These are phyloP conservation scores for Zaprionus lachaisei DNA, from an alignment of 1,140 invertebrate species.

Conservation along the genomic window DNA sequence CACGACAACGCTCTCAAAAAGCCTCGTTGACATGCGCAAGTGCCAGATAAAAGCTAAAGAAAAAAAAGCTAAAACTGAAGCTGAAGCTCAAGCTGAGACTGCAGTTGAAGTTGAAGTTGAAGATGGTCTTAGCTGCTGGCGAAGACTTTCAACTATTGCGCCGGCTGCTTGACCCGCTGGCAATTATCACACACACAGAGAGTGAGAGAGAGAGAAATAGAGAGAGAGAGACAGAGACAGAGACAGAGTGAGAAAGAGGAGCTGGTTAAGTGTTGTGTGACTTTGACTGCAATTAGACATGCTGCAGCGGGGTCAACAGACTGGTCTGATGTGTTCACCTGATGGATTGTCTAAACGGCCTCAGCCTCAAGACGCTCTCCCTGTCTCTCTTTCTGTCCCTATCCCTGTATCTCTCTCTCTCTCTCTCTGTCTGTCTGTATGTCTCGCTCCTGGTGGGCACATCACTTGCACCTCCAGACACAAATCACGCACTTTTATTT, in stretches of 20 bases:
- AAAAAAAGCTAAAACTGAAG: constrained; percentile 10
- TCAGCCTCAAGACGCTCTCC: constrained; percentile 28
- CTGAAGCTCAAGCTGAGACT: constrained; percentile 22
- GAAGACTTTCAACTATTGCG: constrained; percentile 27
- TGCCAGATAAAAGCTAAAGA: constrained; percentile 18
- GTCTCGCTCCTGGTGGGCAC: constrained; percentile 61
- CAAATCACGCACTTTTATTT: constrained; percentile 82
- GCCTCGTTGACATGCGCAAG: constrained; percentile 18
- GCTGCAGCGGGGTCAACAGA: constrained; percentile 65
- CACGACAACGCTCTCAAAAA: constrained; percentile 10
- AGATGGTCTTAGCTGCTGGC: constrained; percentile 8
- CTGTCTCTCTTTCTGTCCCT: constrained; percentile 1
- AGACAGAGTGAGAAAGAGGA: neutral
- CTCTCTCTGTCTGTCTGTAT: constrained; percentile 11
- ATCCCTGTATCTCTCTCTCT: neutral
- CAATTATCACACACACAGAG: constrained; percentile 60
- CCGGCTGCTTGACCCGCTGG: constrained; percentile 65
- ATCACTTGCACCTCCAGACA: constrained; percentile 60
- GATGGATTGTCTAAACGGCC: constrained; percentile 70
- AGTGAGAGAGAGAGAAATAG: neutral
- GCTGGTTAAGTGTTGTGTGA: constrained; percentile 46
- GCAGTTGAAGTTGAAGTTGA: constrained; percentile 23
- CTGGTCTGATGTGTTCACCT: constrained; percentile 57
- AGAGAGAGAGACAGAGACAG: neutral
- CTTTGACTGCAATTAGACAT: constrained; percentile 81